Evolutionary conservation across 2,113 vertebrate species (phyloP), one percentile per base, ranked within the genome.

Genomic region (Eonycteris spelaea): DNA sequence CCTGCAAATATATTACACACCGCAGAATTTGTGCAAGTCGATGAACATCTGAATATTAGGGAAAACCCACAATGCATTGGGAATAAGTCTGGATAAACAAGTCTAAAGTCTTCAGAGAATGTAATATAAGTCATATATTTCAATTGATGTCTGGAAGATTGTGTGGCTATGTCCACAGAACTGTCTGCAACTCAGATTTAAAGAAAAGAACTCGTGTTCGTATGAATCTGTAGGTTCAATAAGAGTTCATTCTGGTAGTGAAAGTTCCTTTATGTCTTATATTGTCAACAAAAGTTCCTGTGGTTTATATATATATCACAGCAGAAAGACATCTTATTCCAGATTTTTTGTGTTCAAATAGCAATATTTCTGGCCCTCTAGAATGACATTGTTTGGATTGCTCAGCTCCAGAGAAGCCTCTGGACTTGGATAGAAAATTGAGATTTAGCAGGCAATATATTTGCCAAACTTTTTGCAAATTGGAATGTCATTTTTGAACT

Each of bases 381-480:
- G 96, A 96, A 92, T 96, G 96, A 95, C 74, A 97, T 86, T 96
- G 85, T 96, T 97, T 97, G 89, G 94, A 94, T 97, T 95, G 90
- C 94, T 95, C 86, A 96, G 61, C 83, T 89, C 88, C 90, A 71
- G 90, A 93, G 86, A 91, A 95, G 83, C 84, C 79, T 77, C 86
- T 77, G 83, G 83, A 85, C 91, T 93, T 93, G 63, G 65, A 55
- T 15, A 84, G 89, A 93, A 91, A 89, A 95, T 61, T 91, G 86
- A 93, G 86, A 79, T 94, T 97, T 95, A 96, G 75, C 71, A 68
- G 86, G 79, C 70, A 85, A 96, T 97, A 92, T 91, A 95, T 96
- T 95, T 95, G 74, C 74, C 74, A 90, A 48, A 21, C 86, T 87
- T 90, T 86, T 40, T 94, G 67, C 93, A 97, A 97, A 95, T 19